These are phyloP conservation scores for Neoniphon sammara DNA, from an alignment of 2,797 vertebrate species.

Conservation along the genomic window DNA sequence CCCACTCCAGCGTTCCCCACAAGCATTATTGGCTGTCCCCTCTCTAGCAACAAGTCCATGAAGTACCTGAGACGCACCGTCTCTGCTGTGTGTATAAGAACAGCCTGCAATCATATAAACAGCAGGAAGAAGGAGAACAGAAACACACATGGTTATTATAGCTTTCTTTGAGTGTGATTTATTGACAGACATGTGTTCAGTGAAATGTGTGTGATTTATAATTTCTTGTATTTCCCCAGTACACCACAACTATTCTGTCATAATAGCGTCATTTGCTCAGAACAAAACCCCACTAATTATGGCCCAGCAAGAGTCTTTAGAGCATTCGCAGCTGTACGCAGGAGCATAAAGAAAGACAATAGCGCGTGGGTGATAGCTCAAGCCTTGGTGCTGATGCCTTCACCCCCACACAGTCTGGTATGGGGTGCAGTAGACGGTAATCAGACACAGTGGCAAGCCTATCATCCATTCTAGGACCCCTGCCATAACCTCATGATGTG, in stretches of 20 bases:
- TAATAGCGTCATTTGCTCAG: conserved; percentile 84
- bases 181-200: conserved; percentile 84
- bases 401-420: conserved; percentile 79
- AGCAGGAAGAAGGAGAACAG: conserved; percentile 71
- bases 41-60: conserved; percentile 83
- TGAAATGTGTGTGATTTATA: conserved; percentile 83
- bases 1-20: conserved; percentile 85
- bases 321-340: conserved; percentile 81
- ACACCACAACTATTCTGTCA: conserved; percentile 82
- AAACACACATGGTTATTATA: conserved; percentile 81
- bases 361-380: conserved; percentile 81
- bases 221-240: conserved; percentile 81
- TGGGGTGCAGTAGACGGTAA: conserved; percentile 79
- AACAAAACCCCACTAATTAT: conserved; percentile 85
- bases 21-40: conserved; percentile 85
- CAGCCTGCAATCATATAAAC: conserved; percentile 80
- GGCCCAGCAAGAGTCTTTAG: conserved; percentile 81
- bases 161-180: conserved; percentile 81
- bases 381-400: conserved; percentile 78
- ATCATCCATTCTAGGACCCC: conserved; percentile 79
- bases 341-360: conserved; percentile 80
- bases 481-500: conserved; percentile 79
- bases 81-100: conserved; percentile 86
- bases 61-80: conserved; percentile 84
- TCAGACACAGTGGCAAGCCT: conserved; percentile 81